Conservation (phyloP, 92 coral and sea anemone genomes). For the Nematostella vectensis region DNA sequence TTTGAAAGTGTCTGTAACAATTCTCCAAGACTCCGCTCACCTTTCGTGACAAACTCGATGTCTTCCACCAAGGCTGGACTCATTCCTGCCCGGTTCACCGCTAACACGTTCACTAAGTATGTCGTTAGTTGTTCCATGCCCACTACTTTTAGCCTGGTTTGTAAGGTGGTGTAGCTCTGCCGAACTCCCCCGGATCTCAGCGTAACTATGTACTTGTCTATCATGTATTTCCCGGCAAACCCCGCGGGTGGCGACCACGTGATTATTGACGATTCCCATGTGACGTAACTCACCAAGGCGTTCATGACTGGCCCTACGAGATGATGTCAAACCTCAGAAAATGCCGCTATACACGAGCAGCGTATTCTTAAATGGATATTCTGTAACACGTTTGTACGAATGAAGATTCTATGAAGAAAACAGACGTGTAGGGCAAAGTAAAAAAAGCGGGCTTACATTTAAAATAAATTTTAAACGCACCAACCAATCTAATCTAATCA, state of each 20-base stretch:
- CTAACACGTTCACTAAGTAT: conserved; percentile 38
- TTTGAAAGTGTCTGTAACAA: no score
- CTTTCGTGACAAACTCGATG: conserved; percentile 36
- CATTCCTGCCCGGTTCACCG: conserved; percentile 33
- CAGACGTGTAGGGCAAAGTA: no score
- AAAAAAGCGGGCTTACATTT: no score
- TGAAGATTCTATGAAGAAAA: no score
- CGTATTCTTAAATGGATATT: no score
- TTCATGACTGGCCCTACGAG: conserved; percentile 31
- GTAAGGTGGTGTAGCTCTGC: conserved; percentile 8
- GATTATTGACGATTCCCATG: conserved; percentile 43
- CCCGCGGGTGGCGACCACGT: conserved; percentile 66
- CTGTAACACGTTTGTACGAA: no score
- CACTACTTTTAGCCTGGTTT: conserved; percentile 25
- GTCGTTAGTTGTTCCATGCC: conserved; percentile 49
- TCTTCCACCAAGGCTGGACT: conserved; percentile 39
- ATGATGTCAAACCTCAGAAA: no score
- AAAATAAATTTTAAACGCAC: no score
- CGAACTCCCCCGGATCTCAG: conserved; percentile 12
- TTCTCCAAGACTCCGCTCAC: no score
- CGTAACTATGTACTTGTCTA: conserved; percentile 26
- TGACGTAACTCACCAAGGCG: conserved; percentile 28
- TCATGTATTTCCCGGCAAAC: conserved; percentile 17
- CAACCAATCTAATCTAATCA: no score
- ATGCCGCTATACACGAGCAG: no score